Base-by-base conservation (phyloP, 2,888 invertebrate genomes). In the Myopa tessellatipennis region DNA sequence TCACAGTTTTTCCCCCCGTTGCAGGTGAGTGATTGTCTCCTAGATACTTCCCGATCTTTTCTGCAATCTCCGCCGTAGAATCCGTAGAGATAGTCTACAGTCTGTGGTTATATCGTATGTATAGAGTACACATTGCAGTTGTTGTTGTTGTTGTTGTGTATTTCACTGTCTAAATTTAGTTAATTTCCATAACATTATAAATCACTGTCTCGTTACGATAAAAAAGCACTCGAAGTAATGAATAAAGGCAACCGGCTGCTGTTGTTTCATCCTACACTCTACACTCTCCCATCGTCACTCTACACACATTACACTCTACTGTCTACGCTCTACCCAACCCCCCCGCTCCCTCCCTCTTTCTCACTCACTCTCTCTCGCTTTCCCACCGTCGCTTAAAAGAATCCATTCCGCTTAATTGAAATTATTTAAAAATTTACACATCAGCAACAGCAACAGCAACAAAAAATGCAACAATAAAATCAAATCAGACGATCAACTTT, bases 151-250 rank as follows among this genome's bases (percentile, higher is more conserved):
- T 55, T 55, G 16, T 6, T 5, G n/a, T 16, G 3, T n/a, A 55
- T 16, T n/a, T 55, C 55, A 55, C 55, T n/a, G 55, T n/a, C 55
- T 14, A 55, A 55, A 55, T 45, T 45, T 45, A 38, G 16, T 38
- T 52, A 69, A 69, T 69, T 69, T 72, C n/a, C 61, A 40, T 60
- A 61, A 60, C 5, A 60, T 52, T 50, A 63, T 74, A 74, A 74
- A 74, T 74, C 63, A 74, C 36, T 74, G 63, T 61, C 50, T 63
- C 36, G 73, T 52, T 63, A 50, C 63, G 63, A 52, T 61, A 63
- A 16, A 58, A 36, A n/a, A 60, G 4, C 26, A 69, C 8, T 69
- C 50, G 14, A 50, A 45, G 18, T 69, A n/a, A n/a, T 45, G 8
- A 69, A 69, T n/a, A 6, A 55, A 14, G 5, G 5, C 55, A 6